Evolutionary conservation across 2,113 vertebrate species (phyloP).

Genomic region (Halcyon malimbica): DNA sequence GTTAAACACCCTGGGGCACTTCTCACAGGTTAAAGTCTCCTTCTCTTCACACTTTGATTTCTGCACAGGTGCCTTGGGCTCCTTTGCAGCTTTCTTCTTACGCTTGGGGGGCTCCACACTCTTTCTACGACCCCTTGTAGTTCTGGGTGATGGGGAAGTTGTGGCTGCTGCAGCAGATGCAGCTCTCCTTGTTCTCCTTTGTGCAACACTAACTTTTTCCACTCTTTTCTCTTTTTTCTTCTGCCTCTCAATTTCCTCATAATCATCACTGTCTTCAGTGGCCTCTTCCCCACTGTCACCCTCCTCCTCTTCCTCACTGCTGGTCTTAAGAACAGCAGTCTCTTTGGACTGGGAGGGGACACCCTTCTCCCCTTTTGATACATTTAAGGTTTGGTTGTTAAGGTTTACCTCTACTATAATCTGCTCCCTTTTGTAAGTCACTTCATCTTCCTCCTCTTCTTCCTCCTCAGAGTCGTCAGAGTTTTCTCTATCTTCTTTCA

Average conservation of each 20-base stretch:
- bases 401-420: conserved; percentile 99
- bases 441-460: conserved; percentile 86
- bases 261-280: conserved; percentile 80
- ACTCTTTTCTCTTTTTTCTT: conserved; percentile 83
- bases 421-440: conserved; percentile 94
- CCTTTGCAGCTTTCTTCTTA: conserved; percentile 83
- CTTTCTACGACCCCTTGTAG: conserved; percentile 88
- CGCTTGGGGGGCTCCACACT: conserved; percentile 81
- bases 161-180: conserved; percentile 71
- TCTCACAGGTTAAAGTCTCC: conserved; percentile 95
- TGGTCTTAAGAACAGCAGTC: conserved; percentile 83
- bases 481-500: conserved; percentile 86
- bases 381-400: conserved; percentile 99
- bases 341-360: conserved; percentile 83
- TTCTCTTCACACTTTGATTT: conserved; percentile 90
- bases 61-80: conserved; percentile 78
- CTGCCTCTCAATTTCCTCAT: conserved; percentile 84
- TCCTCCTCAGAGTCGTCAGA: conserved; percentile 87
- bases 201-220: conserved; percentile 71
- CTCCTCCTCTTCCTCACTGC: conserved; percentile 87
- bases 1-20: conserved; percentile 98
- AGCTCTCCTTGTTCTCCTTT: conserved; percentile 81
- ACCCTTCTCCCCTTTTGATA: conserved; percentile 95
- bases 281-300: conserved; percentile 82
- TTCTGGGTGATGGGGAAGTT: conserved; percentile 76